Conservation (phyloP, 2,797 vertebrate genomes). For the Anolis apletophallus region DNA sequence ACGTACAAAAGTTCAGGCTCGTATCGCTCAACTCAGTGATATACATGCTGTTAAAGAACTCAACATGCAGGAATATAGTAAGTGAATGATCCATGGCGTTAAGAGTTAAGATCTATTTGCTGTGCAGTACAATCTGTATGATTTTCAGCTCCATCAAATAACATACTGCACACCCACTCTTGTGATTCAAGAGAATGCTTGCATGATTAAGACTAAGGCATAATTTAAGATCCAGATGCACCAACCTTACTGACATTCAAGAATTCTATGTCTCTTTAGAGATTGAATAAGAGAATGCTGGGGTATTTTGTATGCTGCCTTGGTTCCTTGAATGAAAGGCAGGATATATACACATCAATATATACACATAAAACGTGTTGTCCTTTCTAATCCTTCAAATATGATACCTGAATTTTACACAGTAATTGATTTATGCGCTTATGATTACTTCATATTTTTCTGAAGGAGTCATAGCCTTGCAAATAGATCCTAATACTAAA, state of each 20-base stretch:
- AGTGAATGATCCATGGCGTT: conserved; percentile 66
- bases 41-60: conserved; percentile 95
- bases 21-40: conserved; percentile 93
- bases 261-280: background rate
- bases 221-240: background rate
- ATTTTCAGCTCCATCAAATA: background rate
- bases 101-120: background rate
- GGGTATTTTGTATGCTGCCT: background rate
- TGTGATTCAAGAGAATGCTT: background rate
- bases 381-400: background rate
- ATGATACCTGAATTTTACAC: background rate
- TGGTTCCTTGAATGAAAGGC: background rate
- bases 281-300: background rate
- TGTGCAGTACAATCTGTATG: background rate
- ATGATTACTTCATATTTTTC: background rate
- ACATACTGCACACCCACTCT: background rate
- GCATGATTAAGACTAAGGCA: background rate
- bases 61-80: conserved; percentile 90
- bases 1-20: conserved; percentile 96
- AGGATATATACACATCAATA: background rate
- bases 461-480: background rate
- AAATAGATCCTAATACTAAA: background rate
- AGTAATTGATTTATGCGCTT: background rate
- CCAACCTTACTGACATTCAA: background rate
- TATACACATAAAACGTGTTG: background rate